A percentile compares a stretch with the other conserved stretches of the same genome.
Conservation (phyloP, 2,797 vertebrate species). For the Threskiornis aethiopicus region DNA sequence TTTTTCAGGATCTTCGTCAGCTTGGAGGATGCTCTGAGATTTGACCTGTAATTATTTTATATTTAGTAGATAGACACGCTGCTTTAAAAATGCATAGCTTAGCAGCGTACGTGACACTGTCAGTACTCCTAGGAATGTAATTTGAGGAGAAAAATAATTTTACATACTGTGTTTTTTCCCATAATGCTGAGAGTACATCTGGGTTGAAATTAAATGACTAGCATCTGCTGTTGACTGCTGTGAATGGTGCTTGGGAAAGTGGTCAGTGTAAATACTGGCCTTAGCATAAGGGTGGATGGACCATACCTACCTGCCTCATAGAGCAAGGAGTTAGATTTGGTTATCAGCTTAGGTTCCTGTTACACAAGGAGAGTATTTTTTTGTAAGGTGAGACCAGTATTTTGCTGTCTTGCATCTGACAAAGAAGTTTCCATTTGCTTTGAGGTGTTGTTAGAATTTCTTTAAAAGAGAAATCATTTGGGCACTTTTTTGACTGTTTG, state of each 20-base stretch:
- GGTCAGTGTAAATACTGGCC: not conserved
- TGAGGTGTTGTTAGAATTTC: not conserved
- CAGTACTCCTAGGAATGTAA: not conserved
- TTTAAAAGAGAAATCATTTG: not conserved
- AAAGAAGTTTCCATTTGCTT: not conserved
- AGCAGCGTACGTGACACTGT: not conserved
- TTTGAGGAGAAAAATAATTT: not conserved
- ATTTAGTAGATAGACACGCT: not conserved
- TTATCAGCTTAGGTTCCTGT: not conserved
- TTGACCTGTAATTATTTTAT: not conserved
- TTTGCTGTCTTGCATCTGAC: not conserved
- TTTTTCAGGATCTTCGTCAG: not conserved
- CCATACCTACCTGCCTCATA: not conserved
- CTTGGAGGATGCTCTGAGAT: not conserved
- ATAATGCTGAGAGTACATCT: not conserved
- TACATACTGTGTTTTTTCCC: not conserved
- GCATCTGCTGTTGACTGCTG: not conserved
- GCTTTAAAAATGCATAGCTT: not conserved
- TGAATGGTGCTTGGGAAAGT: not conserved
- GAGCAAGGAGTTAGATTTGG: not conserved
- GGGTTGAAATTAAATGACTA: not conserved
- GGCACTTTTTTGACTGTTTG: not conserved
- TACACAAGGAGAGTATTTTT: not conserved
- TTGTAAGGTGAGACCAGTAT: not conserved
- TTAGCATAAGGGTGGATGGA: not conserved